phyloP scores from a whole-genome alignment of 2,888 invertebrate genomes.

The Criorhina ranunculi region DNA sequence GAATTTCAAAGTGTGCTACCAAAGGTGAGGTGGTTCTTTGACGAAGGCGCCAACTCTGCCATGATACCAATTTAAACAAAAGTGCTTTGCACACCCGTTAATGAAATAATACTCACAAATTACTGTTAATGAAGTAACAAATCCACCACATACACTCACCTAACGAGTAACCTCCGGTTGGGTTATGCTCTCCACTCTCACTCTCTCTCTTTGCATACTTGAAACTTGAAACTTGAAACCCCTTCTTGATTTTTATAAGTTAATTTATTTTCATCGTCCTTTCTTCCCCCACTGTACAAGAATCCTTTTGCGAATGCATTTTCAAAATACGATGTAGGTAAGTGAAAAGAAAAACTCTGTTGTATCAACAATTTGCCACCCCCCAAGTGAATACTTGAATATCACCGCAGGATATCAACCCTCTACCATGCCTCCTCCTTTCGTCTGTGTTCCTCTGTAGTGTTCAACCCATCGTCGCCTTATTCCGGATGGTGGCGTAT shows the following conservation, averaged over 20 bases:
- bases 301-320: slow-evolving; percentile 62
- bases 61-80: slow-evolving; percentile 49
- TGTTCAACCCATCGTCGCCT: slow-evolving; percentile 38
- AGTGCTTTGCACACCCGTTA: slow-evolving; percentile 40
- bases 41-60: slow-evolving; percentile 41
- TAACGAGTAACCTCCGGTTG: slow-evolving; percentile 54
- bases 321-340: too few relatives aligned
- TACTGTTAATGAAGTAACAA: slow-evolving; percentile 77
- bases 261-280: slow-evolving; percentile 71
- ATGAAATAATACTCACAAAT: slow-evolving; percentile 76
- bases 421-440: slow-evolving; percentile 7
- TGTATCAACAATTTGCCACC: slow-evolving; percentile 71
- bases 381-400: slow-evolving; percentile 40
- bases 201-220: slow-evolving; percentile 66
- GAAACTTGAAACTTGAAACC: slow-evolving; percentile 73
- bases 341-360: slow-evolving; percentile 37
- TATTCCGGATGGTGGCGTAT: slow-evolving; percentile 20
- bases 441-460: neutral
- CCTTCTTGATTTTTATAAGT: slow-evolving; percentile 76
- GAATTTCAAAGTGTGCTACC: slow-evolving; percentile 45
- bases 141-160: slow-evolving; percentile 49
- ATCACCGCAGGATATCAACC: slow-evolving; percentile 57
- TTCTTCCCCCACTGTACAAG: slow-evolving; percentile 1
- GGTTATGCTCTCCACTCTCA: neutral
- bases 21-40: neutral